Evolutionary conservation across 2,888 invertebrate genomes (phyloP), one percentile per base, ranked within the genome.

Genomic region (Brachypterus glaber): DNA sequence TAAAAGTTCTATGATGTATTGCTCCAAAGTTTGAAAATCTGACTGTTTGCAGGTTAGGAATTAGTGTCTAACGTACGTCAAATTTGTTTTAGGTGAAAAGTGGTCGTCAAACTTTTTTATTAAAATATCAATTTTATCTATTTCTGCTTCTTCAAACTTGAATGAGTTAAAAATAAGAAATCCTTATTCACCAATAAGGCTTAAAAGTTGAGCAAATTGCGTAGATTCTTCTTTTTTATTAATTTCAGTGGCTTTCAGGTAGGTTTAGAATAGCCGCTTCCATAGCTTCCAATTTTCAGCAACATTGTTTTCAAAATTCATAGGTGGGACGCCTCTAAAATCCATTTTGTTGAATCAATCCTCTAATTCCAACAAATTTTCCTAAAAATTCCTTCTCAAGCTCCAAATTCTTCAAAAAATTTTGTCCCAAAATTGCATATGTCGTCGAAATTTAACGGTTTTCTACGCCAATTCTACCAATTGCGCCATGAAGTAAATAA

Each of bases 211-310:
- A 21, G 33, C 33, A 33, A 17, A 33, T 33, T 33, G 33, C 3
- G 15, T 17, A 4, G 14, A 16, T 18, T 33, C 33, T 3, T 4
- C 3, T n/a, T 33, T 33, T 33, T 33, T 33, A 5, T 17, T 11
- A 3, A 16, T 17, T 16, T 33, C 33, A 17, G 17, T 13, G 5
- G 33, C 18, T 13, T 13, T 12, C 5, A 33, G 33, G 12, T 33
- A 33, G 5, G 32, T 31, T 16, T 31, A 8, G 32, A 31, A 31
- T 8, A 5, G 13, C n/a, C 15, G 32, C 16, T 15, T 9, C 45
- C 45, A 53, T 37, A 36, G 43, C 13, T 40, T 45, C 47, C 47
- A 52, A 14, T 45, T 45, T 40, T 51, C 48, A 3, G 26, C n/a
- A 7, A 39, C 17, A 24, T 41, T 33, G 16, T 36, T 31, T 12